Conservation (phyloP, 2,888 invertebrate species). For the Teleogryllus oceanicus region DNA sequence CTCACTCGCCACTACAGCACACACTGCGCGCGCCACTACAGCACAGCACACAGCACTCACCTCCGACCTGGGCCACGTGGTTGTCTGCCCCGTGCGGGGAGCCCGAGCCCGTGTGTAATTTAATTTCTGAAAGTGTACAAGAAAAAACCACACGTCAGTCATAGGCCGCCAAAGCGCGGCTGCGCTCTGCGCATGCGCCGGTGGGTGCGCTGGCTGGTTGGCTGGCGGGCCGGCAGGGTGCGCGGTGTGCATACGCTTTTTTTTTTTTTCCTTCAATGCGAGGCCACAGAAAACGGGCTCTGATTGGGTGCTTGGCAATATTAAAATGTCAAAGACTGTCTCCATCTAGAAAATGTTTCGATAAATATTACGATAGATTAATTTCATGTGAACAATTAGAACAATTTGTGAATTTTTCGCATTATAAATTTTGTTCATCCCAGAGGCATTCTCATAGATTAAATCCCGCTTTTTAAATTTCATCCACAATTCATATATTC, state of each 20-base stretch:
- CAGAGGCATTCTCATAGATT: no score
- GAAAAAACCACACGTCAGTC: conserved; percentile 24
- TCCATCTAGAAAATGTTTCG: no score
- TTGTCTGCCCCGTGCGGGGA: conserved; percentile 47
- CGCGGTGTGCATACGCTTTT: neutral
- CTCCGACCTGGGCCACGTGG: conserved; percentile 49
- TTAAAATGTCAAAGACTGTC: no score
- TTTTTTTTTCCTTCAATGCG: no score
- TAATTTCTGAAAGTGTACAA: conserved; percentile 47
- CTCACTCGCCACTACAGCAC: neutral
- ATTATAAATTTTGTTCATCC: no score
- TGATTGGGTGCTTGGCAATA: no score
- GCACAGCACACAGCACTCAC: conserved; percentile 42
- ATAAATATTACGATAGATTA: no score
- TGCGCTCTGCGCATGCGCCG: neutral
- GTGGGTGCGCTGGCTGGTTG: neutral
- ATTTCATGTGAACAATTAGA: no score
- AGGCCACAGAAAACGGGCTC: no score
- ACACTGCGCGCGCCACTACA: neutral
- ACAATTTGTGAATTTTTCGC: no score
- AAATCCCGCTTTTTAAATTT: no score
- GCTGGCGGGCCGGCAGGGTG: neutral
- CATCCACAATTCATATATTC: no score
- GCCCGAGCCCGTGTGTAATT: conserved; percentile 48
- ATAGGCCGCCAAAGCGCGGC: neutral